Conservation (phyloP, 37 sponge, comb jelly and placozoan species). For the Theonella swinhoei region DNA sequence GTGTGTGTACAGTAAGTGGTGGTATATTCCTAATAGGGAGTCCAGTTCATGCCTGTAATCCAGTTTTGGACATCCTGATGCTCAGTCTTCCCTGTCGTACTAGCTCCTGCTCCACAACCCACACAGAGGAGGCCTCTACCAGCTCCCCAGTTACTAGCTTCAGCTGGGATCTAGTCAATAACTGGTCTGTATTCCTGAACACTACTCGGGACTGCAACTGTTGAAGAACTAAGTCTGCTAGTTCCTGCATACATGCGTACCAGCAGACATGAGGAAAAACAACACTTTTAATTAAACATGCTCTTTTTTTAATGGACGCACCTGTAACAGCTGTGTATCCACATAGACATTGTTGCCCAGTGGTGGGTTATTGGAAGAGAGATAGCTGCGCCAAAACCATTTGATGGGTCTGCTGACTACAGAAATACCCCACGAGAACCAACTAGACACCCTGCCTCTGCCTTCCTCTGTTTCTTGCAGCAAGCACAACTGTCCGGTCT, state of each 20-base stretch:
- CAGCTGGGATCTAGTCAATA: slow-evolving; percentile 17
- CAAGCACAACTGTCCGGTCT: slow-evolving; percentile 8
- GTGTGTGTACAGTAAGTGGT: no score
- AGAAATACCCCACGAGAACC: slow-evolving; percentile 43
- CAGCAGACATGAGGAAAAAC: not conserved
- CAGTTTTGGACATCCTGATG: no score
- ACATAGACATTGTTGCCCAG: slow-evolving; percentile 24
- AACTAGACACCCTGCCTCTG: not conserved
- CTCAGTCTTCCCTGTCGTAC: slow-evolving; percentile 1
- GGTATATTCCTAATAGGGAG: no score
- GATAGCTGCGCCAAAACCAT: slow-evolving; percentile 56
- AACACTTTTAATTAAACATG: not conserved
- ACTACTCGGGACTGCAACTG: slow-evolving; percentile 25
- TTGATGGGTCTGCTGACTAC: slow-evolving; percentile 23
- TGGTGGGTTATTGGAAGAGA: slow-evolving; percentile 6
- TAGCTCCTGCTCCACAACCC: slow-evolving; percentile 14
- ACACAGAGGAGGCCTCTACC: not conserved
- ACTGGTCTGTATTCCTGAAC: slow-evolving; percentile 52
- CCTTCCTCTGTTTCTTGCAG: not conserved
- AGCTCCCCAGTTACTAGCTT: slow-evolving; percentile 8
- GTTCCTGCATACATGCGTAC: slow-evolving; percentile 36
- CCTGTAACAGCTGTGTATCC: slow-evolving; percentile 19
- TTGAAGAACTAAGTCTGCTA: slow-evolving; percentile 18
- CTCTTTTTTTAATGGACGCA: not conserved
- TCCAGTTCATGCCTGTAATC: no score